Base-by-base conservation (phyloP, 2,888 invertebrate genomes). In the Trichopoda pennipes region DNA sequence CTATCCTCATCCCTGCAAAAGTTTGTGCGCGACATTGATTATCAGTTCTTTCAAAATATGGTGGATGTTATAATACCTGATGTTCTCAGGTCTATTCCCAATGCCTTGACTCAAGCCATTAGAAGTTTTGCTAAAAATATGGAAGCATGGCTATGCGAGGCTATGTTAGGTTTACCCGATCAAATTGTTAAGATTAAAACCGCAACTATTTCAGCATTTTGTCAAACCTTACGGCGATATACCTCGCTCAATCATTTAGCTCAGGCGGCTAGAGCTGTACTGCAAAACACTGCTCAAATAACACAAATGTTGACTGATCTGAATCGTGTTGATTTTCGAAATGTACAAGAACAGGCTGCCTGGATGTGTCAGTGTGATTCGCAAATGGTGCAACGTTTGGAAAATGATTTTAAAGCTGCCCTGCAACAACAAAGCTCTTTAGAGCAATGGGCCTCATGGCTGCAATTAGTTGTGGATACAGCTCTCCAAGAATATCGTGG, bases 351-450 rank as follows among this genome's bases (percentile, higher is more conserved):
- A 86, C 94, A 98, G 93, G 99, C 99, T 0, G 96, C 97, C 0
- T 99, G 99, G 99, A 98, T 99, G 8, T 99, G 99, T 90, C 96
- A 98, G 87, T 99, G 99, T 92, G 97, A 97, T 88, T 95, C 96
- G 84, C 93, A 94, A 17, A 92, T 93, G 83, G 94, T 97, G 61
- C 94, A 95, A 88, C 94, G 95, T 73, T 93, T 99, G 72, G 98
- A 99, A 89, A 95, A 95, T 51, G 98, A 99, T 91, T 99, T 99
- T 90, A 96, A 96, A 91, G 93, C 95, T 17, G 96, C 97, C 0
- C 92, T 98, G 63, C 97, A 97, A 81, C 97, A 97, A 88, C 97
- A 98, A 91, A 97, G 97, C 87, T 95, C 97, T 1, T 92, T 99
- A 86, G 99, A 99, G 91, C 97, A 98, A 90, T 99, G 99, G 99